Base-by-base conservation (phyloP, 2,113 vertebrate genomes). In the Myotis yumanensis region DNA sequence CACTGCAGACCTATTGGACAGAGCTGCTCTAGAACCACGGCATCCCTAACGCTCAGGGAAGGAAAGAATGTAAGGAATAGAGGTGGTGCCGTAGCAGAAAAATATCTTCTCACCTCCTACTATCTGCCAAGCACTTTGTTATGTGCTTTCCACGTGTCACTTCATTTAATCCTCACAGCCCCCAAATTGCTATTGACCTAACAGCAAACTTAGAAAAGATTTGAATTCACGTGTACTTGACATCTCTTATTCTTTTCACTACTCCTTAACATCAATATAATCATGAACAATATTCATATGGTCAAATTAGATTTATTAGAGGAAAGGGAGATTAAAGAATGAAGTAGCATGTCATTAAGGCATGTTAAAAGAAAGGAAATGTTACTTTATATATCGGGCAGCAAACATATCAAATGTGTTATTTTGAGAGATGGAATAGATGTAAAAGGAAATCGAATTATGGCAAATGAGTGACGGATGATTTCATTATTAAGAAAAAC, bases 401-500 rank as follows among this genome's bases (percentile, higher is more conserved):
- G 17, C 62, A 95, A 73, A 84, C 15, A 22, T 20, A 62, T 20
- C 18, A 94, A 46, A 73, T 25, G 4, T 69, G 40, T 25, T 85
- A 17, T 69, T 87, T 30, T 88, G 30, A 66, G 48, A 92, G 59
- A 93, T 15, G 54, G 7, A 35, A 64, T 14, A 87, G 40, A 57
- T 37, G 48, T 94, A 94, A 80, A 59, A 84, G 37, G 30, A 87
- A 90, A 71, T 12, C 57, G 57, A 82, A 82, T 83, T 68, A 77
- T 7, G 51, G 82, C 52, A 95, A 86, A 20, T 51, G 35, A 93
- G 35, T 81, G 72, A 88, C 0, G 37, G 81, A 77, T 82, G 66
- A n/a, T 83, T 90, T 87, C 66, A 69, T 69, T 93, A 94, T 95
- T 89, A 92, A 89, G 35, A 57, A 57, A 95, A 94, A 30, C 14